These are phyloP conservation scores for Mesitornis unicolor DNA, from an alignment of 2,113 vertebrate genomes.

Conservation along the genomic window DNA sequence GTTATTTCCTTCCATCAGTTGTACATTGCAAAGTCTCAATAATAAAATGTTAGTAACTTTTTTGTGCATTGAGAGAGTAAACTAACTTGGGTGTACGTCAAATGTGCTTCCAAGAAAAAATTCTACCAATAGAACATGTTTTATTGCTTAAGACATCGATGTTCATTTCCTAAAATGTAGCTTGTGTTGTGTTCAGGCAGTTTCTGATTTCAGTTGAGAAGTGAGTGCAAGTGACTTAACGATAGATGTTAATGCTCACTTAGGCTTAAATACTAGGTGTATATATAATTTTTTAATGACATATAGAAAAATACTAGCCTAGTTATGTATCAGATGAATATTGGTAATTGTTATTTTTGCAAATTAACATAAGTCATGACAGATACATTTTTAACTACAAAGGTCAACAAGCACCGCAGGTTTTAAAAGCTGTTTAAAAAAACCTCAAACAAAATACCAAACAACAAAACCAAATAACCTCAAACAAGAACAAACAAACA, in stretches of 20 bases:
- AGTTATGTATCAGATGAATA: not conserved
- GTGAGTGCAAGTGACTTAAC: not conserved
- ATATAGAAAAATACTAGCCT: not conserved
- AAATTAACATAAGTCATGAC: not conserved
- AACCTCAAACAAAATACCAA: too few relatives aligned
- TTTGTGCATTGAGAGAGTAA: not conserved
- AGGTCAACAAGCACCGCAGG: not conserved
- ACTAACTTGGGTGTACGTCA: not conserved
- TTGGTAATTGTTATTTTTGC: not conserved
- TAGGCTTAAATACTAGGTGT: not conserved
- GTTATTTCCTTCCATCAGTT: not conserved
- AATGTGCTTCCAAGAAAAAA: not conserved
- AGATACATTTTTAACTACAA: not conserved
- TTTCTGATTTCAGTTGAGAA: not conserved
- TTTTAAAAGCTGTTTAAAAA: not conserved
- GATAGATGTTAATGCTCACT: not conserved
- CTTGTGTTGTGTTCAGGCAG: not conserved
- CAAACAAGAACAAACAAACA: not conserved
- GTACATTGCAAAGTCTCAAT: not conserved
- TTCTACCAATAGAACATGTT: not conserved
- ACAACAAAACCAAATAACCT: too few relatives aligned
- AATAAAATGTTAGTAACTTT: not conserved
- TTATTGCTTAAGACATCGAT: not conserved
- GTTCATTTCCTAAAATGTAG: not conserved
- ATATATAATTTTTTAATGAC: not conserved